Conservation (phyloP, 2,113 vertebrate genomes). For the Rynchops niger region DNA sequence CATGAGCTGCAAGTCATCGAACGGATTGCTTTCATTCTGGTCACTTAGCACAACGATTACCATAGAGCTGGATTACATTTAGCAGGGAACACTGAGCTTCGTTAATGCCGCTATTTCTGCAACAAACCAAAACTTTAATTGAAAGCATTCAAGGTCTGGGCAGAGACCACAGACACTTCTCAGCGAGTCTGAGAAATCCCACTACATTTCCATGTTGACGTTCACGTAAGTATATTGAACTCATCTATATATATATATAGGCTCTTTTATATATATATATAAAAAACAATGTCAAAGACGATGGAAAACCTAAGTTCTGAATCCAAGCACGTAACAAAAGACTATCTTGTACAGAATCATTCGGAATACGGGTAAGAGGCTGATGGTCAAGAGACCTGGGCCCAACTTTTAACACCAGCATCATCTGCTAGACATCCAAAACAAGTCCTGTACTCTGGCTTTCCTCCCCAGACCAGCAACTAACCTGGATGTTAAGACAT, state of each 20-base stretch:
- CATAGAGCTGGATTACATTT: not conserved
- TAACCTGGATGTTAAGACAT: not conserved
- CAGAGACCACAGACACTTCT: not conserved
- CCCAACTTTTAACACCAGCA: not conserved
- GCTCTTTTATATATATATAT: not conserved
- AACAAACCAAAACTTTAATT: not conserved
- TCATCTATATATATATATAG: not conserved
- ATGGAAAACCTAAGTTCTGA: not conserved
- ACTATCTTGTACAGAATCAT: not conserved
- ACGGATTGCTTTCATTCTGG: conserved; percentile 3
- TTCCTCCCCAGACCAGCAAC: not conserved
- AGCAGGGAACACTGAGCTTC: not conserved
- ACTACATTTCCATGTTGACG: not conserved
- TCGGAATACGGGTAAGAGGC: not conserved
- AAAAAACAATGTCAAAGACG: not conserved
- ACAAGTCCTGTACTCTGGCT: not conserved
- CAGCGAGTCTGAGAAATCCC: not conserved
- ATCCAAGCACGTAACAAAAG: not conserved
- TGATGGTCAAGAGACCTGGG: not conserved
- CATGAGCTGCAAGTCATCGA: conserved; percentile 16
- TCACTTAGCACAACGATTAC: conserved; percentile 20
- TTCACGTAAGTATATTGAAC: not conserved
- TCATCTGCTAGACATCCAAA: not conserved
- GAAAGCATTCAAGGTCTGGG: not conserved
- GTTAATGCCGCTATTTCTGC: not conserved